Evolutionary conservation across 1,140 invertebrate species (phyloP).

Genomic region (Megalonaias nervosa): DNA sequence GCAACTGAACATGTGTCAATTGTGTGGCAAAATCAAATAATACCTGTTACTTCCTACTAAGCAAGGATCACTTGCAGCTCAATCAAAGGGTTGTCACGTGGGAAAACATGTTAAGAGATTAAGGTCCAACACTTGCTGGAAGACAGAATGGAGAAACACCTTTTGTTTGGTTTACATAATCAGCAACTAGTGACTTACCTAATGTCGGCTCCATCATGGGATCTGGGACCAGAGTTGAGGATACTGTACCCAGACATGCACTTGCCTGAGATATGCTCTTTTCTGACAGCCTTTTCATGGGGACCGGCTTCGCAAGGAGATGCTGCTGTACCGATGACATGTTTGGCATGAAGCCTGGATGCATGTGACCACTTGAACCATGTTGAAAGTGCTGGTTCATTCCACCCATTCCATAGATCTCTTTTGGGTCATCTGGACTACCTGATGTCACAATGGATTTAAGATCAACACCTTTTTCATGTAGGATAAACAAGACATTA

Average conservation of each 20-base stretch:
- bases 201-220: too few relatives aligned
- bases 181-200: too few relatives aligned
- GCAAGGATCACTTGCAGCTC: too few relatives aligned
- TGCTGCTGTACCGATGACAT: constrained; percentile 37
- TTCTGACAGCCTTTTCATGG: constrained; percentile 54
- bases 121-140: too few relatives aligned
- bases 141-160: too few relatives aligned
- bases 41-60: too few relatives aligned
- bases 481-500: too few relatives aligned
- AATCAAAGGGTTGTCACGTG: too few relatives aligned
- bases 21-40: too few relatives aligned
- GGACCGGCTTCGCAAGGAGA: constrained; percentile 50
- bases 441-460: too few relatives aligned
- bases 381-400: constrained; percentile 8
- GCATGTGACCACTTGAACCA: constrained; percentile 32
- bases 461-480: constrained; percentile 35
- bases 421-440: constrained; percentile 47
- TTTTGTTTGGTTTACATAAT: neutral
- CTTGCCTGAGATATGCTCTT: constrained; percentile 47
- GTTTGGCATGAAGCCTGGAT: constrained; percentile 31
- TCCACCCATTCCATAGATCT: neutral
- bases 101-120: too few relatives aligned
- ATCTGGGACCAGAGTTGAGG: neutral
- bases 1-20: too few relatives aligned
- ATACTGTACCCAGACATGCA: constrained; percentile 17